Conservation (phyloP, 2,888 invertebrate species). For the Corbicula japonica region DNA sequence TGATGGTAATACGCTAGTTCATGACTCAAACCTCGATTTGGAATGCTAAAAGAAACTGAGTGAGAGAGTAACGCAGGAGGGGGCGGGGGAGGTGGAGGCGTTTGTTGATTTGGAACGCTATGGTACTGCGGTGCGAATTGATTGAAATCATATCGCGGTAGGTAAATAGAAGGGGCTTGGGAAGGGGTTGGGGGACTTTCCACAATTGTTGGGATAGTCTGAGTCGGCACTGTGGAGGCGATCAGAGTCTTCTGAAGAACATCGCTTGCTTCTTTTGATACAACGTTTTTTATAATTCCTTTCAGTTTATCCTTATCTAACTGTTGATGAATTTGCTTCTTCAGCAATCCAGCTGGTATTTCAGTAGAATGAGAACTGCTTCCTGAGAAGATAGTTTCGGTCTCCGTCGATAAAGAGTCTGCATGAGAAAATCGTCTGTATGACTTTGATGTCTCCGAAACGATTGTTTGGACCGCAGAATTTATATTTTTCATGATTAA, state of each 20-base stretch:
- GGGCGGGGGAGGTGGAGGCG: constrained; percentile 22
- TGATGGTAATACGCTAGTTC: too few relatives aligned
- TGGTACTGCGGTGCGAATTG: neutral
- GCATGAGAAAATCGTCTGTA: constrained; percentile 19
- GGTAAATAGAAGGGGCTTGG: neutral
- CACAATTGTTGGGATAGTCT: constrained; percentile 19
- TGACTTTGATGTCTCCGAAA: constrained; percentile 29
- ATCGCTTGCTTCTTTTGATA: constrained; percentile 25
- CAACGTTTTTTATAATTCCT: constrained; percentile 36
- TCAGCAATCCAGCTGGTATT: constrained; percentile 44
- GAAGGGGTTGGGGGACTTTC: constrained; percentile 25
- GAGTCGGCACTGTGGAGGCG: neutral
- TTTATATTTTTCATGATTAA: constrained; percentile 59
- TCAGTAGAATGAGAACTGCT: constrained; percentile 61
- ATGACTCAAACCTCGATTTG: too few relatives aligned
- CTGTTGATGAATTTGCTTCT: constrained; percentile 60
- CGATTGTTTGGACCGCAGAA: constrained; percentile 58
- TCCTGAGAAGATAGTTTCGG: constrained; percentile 63
- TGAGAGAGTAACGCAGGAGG: constrained; percentile 8
- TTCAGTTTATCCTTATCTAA: constrained; percentile 52
- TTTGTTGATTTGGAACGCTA: neutral
- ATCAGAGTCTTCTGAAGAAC: constrained; percentile 3
- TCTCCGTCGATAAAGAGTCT: constrained; percentile 61
- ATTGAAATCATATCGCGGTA: neutral
- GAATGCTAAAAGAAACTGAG: too few relatives aligned